Evolutionary conservation across 1,140 invertebrate genomes (phyloP).

Genomic region (Melanaphis sacchari): DNA sequence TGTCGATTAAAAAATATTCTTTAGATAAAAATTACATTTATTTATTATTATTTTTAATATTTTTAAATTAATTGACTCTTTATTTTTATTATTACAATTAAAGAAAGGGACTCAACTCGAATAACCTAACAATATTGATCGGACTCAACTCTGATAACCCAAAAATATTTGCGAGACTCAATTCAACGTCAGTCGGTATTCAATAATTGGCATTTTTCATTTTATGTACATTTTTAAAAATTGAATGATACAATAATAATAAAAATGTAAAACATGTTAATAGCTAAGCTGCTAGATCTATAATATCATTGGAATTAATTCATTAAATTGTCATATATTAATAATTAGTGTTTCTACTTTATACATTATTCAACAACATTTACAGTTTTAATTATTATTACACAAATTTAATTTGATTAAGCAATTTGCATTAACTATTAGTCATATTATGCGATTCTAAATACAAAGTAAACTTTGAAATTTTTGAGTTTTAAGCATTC

Average conservation of each 20-base stretch:
- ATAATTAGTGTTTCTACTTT: neutral
- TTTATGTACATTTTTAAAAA: neutral
- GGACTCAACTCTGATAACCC: no score
- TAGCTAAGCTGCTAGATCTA: neutral
- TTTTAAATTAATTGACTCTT: no score
- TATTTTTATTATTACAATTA: no score
- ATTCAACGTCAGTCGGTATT: no score
- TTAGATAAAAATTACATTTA: no score
- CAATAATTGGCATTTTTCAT: neutral
- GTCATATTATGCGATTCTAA: neutral
- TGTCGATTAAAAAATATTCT: no score
- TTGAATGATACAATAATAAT: no score
- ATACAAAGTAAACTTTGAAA: neutral
- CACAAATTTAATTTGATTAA: neutral
- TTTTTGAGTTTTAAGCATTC: neutral
- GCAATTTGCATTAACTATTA: neutral
- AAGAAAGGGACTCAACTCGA: no score
- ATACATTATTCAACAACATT: neutral
- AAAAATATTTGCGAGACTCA: no score
- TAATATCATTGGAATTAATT: neutral
- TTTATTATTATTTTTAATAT: no score
- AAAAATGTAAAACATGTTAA: neutral
- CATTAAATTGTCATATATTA: neutral
- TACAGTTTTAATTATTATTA: neutral
- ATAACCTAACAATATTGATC: no score